Evolutionary conservation across 1,140 invertebrate genomes (phyloP).

Genomic region (Meloidogyne floridensis): DNA sequence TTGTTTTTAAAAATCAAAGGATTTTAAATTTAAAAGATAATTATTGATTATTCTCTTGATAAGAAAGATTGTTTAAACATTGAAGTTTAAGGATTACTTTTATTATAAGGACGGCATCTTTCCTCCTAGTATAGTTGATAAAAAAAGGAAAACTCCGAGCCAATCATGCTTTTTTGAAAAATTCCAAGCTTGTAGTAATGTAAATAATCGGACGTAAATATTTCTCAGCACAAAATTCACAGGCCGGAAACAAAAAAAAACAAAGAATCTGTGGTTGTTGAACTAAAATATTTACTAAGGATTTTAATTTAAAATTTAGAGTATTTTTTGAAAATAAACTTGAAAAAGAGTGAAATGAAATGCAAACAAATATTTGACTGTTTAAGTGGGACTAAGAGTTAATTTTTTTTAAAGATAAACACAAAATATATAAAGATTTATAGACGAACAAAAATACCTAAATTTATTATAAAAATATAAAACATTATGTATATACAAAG

Average conservation of each 20-base stretch:
- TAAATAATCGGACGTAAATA: no score
- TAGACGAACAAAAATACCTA: not conserved
- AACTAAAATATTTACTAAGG: not conserved
- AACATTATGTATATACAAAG: not conserved
- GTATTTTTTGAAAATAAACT: not conserved
- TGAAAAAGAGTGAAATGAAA: not conserved
- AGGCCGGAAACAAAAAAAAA: not conserved
- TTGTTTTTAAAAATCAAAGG: no score
- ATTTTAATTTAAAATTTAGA: not conserved
- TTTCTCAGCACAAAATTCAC: not conserved
- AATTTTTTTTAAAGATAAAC: not conserved
- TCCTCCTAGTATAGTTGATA: no score
- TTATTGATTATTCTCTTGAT: no score
- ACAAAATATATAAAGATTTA: not conserved
- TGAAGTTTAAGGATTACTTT: no score
- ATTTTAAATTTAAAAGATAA: no score
- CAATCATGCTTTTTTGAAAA: no score
- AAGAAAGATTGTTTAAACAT: no score
- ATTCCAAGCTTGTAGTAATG: no score
- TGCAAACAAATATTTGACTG: not conserved
- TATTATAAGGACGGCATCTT: no score
- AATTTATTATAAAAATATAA: not conserved
- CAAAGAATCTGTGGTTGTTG: not conserved
- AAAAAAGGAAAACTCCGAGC: no score
- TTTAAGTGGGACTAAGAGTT: not conserved